Conservation (phyloP, 2,797 vertebrate species). For the Channallabes apus region DNA sequence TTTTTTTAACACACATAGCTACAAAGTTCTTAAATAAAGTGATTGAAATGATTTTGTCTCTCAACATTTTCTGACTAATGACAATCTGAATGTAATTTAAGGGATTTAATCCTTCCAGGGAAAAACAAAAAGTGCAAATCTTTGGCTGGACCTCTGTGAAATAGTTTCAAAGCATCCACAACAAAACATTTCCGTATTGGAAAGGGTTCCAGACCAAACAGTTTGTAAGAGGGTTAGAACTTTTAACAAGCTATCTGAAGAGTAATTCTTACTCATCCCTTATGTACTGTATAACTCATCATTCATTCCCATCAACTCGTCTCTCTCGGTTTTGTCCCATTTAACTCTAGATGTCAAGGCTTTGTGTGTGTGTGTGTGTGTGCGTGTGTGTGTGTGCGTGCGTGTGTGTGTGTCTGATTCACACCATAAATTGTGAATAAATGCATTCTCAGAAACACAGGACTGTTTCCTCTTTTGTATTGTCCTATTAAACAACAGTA, state of each 20-base stretch:
- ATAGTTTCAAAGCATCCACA: not conserved
- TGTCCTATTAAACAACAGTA: no score
- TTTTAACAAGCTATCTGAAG: not conserved
- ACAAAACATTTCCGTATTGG: not conserved
- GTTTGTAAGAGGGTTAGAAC: not conserved
- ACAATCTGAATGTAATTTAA: not conserved
- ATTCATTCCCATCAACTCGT: not conserved
- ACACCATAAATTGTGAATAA: not conserved
- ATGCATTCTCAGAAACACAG: not conserved
- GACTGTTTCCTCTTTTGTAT: not conserved
- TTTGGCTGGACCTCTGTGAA: not conserved
- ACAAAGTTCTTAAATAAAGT: not conserved
- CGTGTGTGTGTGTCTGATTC: not conserved
- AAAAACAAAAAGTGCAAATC: not conserved
- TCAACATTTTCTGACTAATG: not conserved
- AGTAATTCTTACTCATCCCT: not conserved
- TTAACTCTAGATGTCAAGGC: not conserved
- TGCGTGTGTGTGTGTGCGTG: no score
- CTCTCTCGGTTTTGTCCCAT: not conserved
- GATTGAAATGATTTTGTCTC: not conserved
- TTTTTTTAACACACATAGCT: not conserved
- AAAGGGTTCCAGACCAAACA: not conserved
- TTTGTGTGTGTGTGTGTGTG: no score
- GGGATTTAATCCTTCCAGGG: not conserved
- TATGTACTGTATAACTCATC: not conserved